Conservation (phyloP, 2,888 invertebrate species). For the Cantharis lateralis region DNA sequence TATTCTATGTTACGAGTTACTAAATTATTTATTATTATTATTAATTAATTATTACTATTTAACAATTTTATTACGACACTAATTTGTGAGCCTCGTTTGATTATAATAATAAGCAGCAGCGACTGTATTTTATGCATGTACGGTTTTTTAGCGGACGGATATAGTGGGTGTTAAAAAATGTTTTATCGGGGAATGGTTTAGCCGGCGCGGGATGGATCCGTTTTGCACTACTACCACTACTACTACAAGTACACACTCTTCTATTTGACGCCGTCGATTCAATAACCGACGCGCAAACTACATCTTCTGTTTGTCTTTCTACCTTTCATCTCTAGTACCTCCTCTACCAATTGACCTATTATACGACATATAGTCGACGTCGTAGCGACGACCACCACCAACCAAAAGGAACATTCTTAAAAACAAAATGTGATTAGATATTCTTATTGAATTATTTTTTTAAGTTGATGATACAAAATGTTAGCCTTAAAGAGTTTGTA, state of each 20-base stretch:
- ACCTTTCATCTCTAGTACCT: neutral
- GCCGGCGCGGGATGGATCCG: neutral
- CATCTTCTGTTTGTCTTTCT: neutral
- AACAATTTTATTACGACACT: slow-evolving; percentile 25
- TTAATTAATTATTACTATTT: slow-evolving; percentile 19
- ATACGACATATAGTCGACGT: neutral
- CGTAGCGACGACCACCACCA: slow-evolving; percentile 5
- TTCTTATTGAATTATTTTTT: slow-evolving; percentile 31
- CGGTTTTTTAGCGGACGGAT: slow-evolving; percentile 6
- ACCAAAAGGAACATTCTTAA: slow-evolving; percentile 26
- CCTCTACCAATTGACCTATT: neutral
- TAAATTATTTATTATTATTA: slow-evolving; percentile 32
- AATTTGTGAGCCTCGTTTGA: slow-evolving; percentile 20
- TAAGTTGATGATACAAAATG: slow-evolving; percentile 27
- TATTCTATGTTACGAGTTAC: slow-evolving; percentile 49
- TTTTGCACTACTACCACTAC: neutral
- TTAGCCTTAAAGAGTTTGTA: slow-evolving; percentile 31
- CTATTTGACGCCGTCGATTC: neutral
- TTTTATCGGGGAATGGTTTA: neutral
- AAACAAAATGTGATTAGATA: slow-evolving; percentile 29
- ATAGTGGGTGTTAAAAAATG: slow-evolving; percentile 17
- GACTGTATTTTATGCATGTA: slow-evolving; percentile 10
- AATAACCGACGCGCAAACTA: neutral
- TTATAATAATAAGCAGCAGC: slow-evolving; percentile 12
- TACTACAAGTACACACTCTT: neutral